Evolutionary conservation across 2,113 vertebrate genomes (phyloP).

Genomic region (Apaloderma vittatum): DNA sequence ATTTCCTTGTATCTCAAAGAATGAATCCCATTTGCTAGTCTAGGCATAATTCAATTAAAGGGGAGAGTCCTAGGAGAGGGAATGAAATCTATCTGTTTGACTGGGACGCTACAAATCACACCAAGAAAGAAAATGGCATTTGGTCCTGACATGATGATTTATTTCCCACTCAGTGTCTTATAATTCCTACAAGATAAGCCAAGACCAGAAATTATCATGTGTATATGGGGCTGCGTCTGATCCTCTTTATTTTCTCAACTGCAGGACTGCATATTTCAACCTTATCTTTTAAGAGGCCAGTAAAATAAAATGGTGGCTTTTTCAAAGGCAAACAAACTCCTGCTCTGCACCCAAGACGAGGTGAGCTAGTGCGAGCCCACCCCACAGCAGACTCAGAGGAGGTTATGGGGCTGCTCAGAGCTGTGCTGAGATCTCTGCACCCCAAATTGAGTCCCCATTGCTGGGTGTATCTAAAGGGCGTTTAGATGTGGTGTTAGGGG

Average conservation of each 20-base stretch:
- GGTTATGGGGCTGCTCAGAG: background rate
- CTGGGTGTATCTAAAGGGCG: too few relatives aligned
- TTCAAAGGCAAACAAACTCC: background rate
- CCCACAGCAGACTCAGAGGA: fast-evolving
- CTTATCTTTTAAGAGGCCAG: slow-evolving; percentile 16
- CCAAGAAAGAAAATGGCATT: slow-evolving; percentile 11
- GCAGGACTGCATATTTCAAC: background rate
- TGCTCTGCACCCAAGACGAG: background rate
- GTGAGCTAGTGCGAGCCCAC: background rate
- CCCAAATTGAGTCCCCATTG: too few relatives aligned
- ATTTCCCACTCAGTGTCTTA: slow-evolving; percentile 55
- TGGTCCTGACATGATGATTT: slow-evolving; percentile 67
- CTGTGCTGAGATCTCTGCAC: background rate
- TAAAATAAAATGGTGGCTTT: background rate
- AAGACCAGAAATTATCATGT: slow-evolving; percentile 41
- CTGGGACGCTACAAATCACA: slow-evolving; percentile 18
- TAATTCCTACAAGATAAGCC: slow-evolving; percentile 72
- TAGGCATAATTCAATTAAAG: slow-evolving; percentile 65
- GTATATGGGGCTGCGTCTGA: background rate
- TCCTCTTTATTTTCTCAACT: slow-evolving; percentile 14
- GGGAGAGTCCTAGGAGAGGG: background rate
- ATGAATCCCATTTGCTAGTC: background rate
- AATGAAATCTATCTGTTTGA: background rate
- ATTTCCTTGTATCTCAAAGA: slow-evolving; percentile 29
- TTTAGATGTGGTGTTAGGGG: too few relatives aligned